A percentile compares a stretch with the other conserved stretches of the same genome.
Conservation (phyloP, 2,888 invertebrate species). For the Leucophenga montana region DNA sequence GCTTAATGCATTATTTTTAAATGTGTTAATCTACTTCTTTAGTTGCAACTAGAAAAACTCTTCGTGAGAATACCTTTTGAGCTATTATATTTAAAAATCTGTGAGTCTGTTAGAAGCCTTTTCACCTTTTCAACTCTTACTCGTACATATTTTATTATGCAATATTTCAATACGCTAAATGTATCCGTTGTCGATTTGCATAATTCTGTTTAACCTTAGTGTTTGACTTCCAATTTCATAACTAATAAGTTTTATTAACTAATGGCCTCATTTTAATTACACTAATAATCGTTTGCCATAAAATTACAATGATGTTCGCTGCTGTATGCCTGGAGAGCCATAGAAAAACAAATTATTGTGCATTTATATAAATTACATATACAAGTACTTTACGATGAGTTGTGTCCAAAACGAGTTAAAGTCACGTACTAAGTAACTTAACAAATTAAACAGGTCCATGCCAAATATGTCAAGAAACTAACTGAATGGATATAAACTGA, state of each 20-base stretch:
- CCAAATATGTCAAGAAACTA: constrained; percentile 9
- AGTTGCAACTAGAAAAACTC: too few relatives aligned
- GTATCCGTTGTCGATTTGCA: constrained; percentile 37
- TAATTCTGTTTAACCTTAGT: constrained; percentile 43
- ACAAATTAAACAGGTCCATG: constrained; percentile 32
- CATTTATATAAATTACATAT: constrained; percentile 14
- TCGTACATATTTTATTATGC: too few relatives aligned
- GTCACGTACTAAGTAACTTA: constrained; percentile 21
- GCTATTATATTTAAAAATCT: too few relatives aligned
- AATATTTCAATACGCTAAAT: too few relatives aligned
- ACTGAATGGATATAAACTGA: background rate
- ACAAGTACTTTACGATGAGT: background rate
- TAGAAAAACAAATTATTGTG: constrained; percentile 7
- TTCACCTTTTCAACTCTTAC: too few relatives aligned
- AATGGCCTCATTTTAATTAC: constrained; percentile 51
- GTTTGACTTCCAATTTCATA: constrained; percentile 23
- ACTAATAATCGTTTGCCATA: constrained; percentile 20
- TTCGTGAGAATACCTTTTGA: too few relatives aligned
- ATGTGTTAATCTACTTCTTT: too few relatives aligned
- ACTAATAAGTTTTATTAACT: constrained; percentile 39
- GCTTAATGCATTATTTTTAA: too few relatives aligned
- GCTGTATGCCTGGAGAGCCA: background rate
- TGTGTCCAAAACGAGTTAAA: constrained; percentile 15
- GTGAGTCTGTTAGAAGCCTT: too few relatives aligned
- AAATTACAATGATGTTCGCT: background rate